A percentile compares a stretch with the other conserved stretches of the same genome.
Conservation (phyloP, 2,113 vertebrate genomes). For the Cisticola juncidis region DNA sequence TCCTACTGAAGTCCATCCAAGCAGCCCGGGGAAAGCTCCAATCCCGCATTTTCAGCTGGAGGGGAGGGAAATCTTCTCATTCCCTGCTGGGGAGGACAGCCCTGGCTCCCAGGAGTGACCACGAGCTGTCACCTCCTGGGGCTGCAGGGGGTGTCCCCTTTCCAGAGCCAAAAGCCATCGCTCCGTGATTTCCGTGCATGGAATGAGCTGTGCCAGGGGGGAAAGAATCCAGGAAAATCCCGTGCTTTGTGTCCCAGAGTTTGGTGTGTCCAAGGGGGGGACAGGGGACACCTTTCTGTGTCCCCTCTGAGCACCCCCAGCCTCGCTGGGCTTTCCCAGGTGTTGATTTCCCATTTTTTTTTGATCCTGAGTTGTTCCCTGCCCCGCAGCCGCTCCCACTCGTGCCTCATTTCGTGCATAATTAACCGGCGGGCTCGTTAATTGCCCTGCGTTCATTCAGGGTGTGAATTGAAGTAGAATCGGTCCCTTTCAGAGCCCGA, state of each 20-base stretch:
- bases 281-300: not conserved
- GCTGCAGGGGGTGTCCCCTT: not conserved
- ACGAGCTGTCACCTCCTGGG: not conserved
- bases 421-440: not conserved
- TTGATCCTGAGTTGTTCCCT: not conserved
- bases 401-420: not conserved
- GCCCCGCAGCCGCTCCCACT: not conserved
- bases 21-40: not conserved
- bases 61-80: not conserved
- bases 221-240: accelerated
- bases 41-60: not conserved
- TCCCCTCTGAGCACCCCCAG: not conserved
- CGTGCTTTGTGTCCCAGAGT: not conserved
- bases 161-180: accelerated
- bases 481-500: not conserved
- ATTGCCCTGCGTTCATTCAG: not conserved
- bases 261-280: accelerated
- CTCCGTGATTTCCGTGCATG: accelerated
- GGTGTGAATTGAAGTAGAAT: not conserved
- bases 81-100: not conserved
- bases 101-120: not conserved
- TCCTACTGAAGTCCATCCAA: not conserved
- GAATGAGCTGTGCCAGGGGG: accelerated
- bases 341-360: not conserved
- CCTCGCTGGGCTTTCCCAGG: not conserved